These are phyloP conservation scores for Andricus quercusramuli DNA, from an alignment of 2,888 invertebrate genomes.

Conservation along the genomic window DNA sequence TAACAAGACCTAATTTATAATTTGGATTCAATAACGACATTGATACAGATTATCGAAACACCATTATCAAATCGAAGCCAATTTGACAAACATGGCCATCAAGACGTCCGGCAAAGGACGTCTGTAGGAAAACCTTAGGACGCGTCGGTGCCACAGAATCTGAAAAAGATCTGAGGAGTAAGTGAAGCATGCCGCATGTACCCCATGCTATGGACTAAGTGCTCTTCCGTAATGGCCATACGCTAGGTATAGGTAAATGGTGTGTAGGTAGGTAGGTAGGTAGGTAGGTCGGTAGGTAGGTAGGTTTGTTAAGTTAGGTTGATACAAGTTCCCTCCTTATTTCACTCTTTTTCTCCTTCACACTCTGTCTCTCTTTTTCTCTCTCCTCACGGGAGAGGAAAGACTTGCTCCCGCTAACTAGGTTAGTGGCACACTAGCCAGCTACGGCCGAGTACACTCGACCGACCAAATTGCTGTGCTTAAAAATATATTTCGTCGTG, in stretches of 20 bases:
- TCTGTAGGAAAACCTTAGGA: too few relatives aligned
- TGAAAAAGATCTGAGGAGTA: not conserved
- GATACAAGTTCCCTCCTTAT: slow-evolving; percentile 62
- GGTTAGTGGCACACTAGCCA: slow-evolving; percentile 77
- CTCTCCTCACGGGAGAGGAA: slow-evolving; percentile 67
- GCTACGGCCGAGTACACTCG: slow-evolving; percentile 70
- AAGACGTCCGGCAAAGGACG: too few relatives aligned
- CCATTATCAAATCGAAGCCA: too few relatives aligned
- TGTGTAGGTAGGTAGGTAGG: slow-evolving; percentile 57
- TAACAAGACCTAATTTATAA: too few relatives aligned
- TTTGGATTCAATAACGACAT: too few relatives aligned
- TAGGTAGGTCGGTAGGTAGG: slow-evolving; percentile 60
- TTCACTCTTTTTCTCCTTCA: slow-evolving; percentile 51
- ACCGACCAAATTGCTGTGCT: slow-evolving; percentile 70
- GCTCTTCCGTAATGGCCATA: not conserved
- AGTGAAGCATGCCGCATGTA: not conserved
- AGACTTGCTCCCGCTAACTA: slow-evolving; percentile 76
- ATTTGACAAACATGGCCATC: too few relatives aligned
- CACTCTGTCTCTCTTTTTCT: slow-evolving; percentile 48
- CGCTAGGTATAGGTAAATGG: too few relatives aligned
- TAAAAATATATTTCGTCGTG: slow-evolving; percentile 69
- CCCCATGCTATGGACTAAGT: not conserved
- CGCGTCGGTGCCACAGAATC: too few relatives aligned
- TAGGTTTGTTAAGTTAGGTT: slow-evolving; percentile 60
- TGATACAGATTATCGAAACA: too few relatives aligned